phyloP scores from a whole-genome alignment of 1,140 invertebrate species.

The Linepithema humile region DNA sequence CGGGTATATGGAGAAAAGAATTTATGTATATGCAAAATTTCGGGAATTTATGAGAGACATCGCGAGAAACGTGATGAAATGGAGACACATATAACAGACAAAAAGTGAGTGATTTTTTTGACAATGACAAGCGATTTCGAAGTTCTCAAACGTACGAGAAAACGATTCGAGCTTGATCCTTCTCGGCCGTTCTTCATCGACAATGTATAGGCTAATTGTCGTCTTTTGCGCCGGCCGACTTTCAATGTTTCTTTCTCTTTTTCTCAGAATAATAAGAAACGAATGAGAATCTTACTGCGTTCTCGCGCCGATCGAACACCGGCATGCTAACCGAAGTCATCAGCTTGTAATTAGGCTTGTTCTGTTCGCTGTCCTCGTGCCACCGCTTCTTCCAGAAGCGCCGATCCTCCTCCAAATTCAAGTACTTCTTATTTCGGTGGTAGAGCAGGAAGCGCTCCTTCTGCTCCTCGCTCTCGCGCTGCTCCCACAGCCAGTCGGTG shows the following conservation, averaged over 20 bases:
- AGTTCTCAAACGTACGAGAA: too few species aligned
- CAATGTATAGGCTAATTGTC: too few species aligned
- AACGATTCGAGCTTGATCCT: too few species aligned
- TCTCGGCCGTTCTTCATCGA: too few species aligned
- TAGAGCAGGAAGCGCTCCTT: slow-evolving; percentile 88
- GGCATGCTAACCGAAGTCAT: slow-evolving; percentile 97
- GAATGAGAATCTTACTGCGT: slow-evolving; percentile 87
- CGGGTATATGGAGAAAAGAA: background rate
- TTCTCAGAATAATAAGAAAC: background rate
- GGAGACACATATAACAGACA: too few species aligned
- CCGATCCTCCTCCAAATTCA: slow-evolving; percentile 85
- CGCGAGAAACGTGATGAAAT: background rate
- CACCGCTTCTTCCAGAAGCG: slow-evolving; percentile 82
- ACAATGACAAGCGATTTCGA: too few species aligned
- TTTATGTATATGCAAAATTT: background rate
- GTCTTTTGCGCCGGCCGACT: background rate
- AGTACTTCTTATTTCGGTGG: slow-evolving; percentile 84
- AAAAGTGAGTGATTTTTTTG: too few species aligned
- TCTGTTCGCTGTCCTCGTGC: slow-evolving; percentile 85
- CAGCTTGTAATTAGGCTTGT: slow-evolving; percentile 89
- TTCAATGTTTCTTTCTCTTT: background rate
- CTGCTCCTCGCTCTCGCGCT: slow-evolving; percentile 91
- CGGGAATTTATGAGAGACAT: background rate
- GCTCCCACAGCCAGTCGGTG: slow-evolving; percentile 95
- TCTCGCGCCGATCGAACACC: slow-evolving; percentile 92